Base-by-base conservation (phyloP, 1,140 invertebrate genomes). In the Drosophila ohnishii region DNA sequence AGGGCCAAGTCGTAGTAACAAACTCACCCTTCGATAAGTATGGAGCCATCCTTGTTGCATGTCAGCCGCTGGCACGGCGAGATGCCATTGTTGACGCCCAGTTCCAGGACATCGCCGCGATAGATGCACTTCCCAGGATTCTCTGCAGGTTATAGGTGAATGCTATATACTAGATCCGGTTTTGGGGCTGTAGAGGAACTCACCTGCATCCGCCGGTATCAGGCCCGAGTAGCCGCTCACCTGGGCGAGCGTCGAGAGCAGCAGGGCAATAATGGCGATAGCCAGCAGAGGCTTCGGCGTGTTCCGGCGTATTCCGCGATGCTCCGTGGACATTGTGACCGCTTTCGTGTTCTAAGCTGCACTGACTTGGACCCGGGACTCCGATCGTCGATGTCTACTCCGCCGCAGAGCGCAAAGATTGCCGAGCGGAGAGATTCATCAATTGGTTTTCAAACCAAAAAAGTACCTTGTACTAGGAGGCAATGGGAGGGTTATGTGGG, bases 21-120 rank as follows among this genome's bases (percentile, higher is more conserved):
- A 44, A 80, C 90, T 91, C 69, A 91, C 90, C 90, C 90, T 57
- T 91, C 90, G 70, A 91, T 79, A 40, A 79, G 66, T 70, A 89
- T 80, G 40, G 87, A 89, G 30, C 90, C 90, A 66, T 91, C 84
- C 45, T 74, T 64, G 30, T 91, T 34, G 69, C 90, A 91, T 19
- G 81, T 91, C 25, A 91, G 56, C 39, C 80, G 75, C 61, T 91
- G 90, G 48, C 90, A 91, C 25, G 90, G 90, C 10, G 81, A 72
- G n/a, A 79, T 85, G 32, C 86, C 90, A 70, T 72, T 62, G 62
- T 88, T 90, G 42, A 79, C 25, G 8, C 90, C 90, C 51, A 62
- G 2, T 25, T 83, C 55, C 14, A 91, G 58, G 14, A 42, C 16
- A 57, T 90, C 90, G 10, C 87, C 87, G 11, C 87, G 90, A 76